Evolutionary conservation across 1,140 invertebrate species (phyloP).

Genomic region (Drosophila santomea): DNA sequence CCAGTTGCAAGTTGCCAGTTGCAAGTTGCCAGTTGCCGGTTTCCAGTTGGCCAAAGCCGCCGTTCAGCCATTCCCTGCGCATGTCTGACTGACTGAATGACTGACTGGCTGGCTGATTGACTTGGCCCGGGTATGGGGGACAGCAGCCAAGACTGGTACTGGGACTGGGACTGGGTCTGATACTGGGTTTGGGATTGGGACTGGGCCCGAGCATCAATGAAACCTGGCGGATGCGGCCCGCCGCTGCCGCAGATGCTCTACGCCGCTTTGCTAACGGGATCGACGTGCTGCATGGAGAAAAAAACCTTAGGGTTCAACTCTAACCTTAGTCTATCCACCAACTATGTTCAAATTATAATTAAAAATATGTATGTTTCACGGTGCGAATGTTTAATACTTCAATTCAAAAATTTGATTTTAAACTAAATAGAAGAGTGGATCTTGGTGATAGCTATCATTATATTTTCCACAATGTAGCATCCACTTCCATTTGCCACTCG

Average conservation of each 20-base stretch:
- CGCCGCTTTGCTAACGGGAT: constrained; percentile 71
- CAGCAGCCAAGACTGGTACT: constrained; percentile 4
- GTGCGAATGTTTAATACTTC: too few relatives aligned
- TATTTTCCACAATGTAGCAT: neutral
- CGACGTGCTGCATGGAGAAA: constrained; percentile 9
- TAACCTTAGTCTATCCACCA: too few relatives aligned
- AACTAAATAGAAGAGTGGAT: too few relatives aligned
- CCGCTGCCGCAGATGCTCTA: constrained; percentile 47
- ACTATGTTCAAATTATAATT: too few relatives aligned
- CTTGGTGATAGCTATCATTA: neutral
- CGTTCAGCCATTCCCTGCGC: constrained; percentile 64
- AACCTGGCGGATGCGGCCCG: constrained; percentile 47
- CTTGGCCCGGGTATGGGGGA: constrained; percentile 53
- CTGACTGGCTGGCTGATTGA: constrained; percentile 72
- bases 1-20: constrained; percentile 57
- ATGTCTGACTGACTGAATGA: constrained; percentile 58
- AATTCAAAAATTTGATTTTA: too few relatives aligned
- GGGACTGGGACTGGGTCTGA: neutral
- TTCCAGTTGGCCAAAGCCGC: constrained; percentile 21
- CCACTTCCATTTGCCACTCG: constrained; percentile 16
- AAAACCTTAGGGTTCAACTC: neutral
- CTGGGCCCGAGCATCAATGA: constrained; percentile 63
- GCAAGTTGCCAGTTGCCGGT: constrained; percentile 52
- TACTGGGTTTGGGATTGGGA: constrained; percentile 18
- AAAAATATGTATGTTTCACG: too few relatives aligned